Percentiles rank a stretch among this genome's conserved stretches.
Evolutionary conservation across 2,888 invertebrate species (phyloP).

Genomic region (Adela reaumurella): DNA sequence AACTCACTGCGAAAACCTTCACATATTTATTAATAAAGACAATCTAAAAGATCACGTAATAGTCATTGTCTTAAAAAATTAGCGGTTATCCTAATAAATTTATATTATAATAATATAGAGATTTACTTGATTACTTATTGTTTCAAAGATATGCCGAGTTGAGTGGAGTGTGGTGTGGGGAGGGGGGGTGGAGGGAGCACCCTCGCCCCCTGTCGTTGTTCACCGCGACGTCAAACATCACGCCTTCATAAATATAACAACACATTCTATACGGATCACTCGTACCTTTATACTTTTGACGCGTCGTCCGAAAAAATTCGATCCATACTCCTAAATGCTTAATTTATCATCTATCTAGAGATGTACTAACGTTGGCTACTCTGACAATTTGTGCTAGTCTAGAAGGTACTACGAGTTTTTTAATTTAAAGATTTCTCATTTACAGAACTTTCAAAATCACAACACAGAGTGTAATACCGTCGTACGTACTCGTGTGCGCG

Average conservation of each 20-base stretch:
- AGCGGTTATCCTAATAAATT: slow-evolving; percentile 52
- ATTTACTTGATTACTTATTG: slow-evolving; percentile 53
- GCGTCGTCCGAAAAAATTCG: slow-evolving; percentile 14
- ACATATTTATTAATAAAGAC: slow-evolving; percentile 59
- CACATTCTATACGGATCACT: slow-evolving; percentile 25
- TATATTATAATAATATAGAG: slow-evolving; percentile 20
- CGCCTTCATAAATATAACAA: slow-evolving; percentile 44
- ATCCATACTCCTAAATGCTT: slow-evolving; percentile 40
- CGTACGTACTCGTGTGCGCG: not conserved
- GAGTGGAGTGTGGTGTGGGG: slow-evolving; percentile 48
- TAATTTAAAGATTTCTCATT: slow-evolving; percentile 48
- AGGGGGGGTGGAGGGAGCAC: slow-evolving; percentile 20
- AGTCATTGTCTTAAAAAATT: slow-evolving; percentile 57
- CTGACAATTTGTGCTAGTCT: slow-evolving; percentile 56
- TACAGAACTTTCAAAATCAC: slow-evolving; percentile 58
- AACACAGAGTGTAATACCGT: slow-evolving; percentile 59
- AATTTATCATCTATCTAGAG: slow-evolving; percentile 23
- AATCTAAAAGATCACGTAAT: slow-evolving; percentile 58
- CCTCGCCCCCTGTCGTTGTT: slow-evolving; percentile 37
- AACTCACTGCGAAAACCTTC: slow-evolving; percentile 52
- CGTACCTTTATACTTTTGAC: slow-evolving; percentile 29
- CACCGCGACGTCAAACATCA: slow-evolving; percentile 37
- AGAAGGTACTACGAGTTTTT: slow-evolving; percentile 47
- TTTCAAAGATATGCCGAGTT: slow-evolving; percentile 57
- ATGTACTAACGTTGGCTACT: slow-evolving; percentile 48